These are phyloP conservation scores for Eumacrocentrus americanus DNA, from an alignment of 2,888 invertebrate genomes.

Conservation along the genomic window DNA sequence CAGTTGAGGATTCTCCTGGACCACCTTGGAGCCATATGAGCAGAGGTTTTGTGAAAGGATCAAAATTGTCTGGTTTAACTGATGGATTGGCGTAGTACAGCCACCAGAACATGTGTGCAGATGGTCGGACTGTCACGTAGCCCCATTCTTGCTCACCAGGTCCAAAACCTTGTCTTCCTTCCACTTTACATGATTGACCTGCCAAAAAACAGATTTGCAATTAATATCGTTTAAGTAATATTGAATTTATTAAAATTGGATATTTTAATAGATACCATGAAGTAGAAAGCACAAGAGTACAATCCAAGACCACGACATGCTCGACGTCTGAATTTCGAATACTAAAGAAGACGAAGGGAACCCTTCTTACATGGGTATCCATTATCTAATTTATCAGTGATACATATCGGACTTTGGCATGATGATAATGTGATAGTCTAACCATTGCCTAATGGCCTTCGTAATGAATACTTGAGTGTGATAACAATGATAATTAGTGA, in stretches of 20 bases:
- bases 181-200: slow-evolving; percentile 15
- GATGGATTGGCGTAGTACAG: slow-evolving; percentile 66
- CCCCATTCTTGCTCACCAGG: slow-evolving; percentile 75
- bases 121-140: slow-evolving; percentile 73
- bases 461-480: too few relatives aligned
- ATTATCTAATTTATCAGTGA: too few relatives aligned
- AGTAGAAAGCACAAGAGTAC: slow-evolving; percentile 8
- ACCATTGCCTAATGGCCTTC: too few relatives aligned
- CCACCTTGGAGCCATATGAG: slow-evolving; percentile 90
- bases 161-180: slow-evolving; percentile 62
- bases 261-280: slow-evolving; percentile 11
- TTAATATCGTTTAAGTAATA: too few relatives aligned
- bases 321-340: too few relatives aligned
- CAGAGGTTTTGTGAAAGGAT: slow-evolving; percentile 71
- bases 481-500: too few relatives aligned
- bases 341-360: too few relatives aligned
- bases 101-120: slow-evolving; percentile 89
- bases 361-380: too few relatives aligned
- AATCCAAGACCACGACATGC: slow-evolving; percentile 9
- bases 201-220: background rate
- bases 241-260: background rate
- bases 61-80: slow-evolving; percentile 69
- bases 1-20: slow-evolving; percentile 81
- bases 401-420: too few relatives aligned
- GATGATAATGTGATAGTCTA: too few relatives aligned